Evolutionary conservation across 1,140 invertebrate species (phyloP).

Genomic region (Magallana angulata): DNA sequence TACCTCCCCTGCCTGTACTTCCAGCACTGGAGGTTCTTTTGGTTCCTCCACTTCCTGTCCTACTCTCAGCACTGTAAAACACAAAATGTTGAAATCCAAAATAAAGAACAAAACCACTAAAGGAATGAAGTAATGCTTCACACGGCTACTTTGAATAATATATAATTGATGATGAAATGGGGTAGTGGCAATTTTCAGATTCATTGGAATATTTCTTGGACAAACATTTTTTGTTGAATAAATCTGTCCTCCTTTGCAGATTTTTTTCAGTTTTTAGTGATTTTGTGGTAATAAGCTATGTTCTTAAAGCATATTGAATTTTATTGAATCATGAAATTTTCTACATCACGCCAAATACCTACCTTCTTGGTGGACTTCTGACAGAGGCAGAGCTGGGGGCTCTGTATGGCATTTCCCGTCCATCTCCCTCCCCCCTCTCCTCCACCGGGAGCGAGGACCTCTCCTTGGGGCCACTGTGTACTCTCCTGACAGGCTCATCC

Average conservation of each 20-base stretch:
- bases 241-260: no score
- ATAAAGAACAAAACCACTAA: no score
- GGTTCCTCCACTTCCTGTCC: conserved; percentile 68
- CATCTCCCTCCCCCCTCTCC: conserved; percentile 73
- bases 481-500: conserved; percentile 44
- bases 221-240: no score
- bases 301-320: no score
- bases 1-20: conserved; percentile 65
- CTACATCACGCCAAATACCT: not conserved
- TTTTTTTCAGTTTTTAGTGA: no score
- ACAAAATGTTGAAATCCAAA: not conserved
- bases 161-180: no score
- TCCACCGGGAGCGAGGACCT: conserved; percentile 62
- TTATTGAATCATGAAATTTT: not conserved
- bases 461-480: conserved; percentile 72
- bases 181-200: no score
- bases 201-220: no score
- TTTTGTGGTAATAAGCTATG: no score
- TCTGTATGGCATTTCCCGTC: conserved; percentile 66
- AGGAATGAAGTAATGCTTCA: no score
- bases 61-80: conserved; percentile 39
- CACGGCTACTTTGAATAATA: no score
- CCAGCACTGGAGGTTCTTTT: conserved; percentile 73
- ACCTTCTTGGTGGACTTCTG: conserved; percentile 63
- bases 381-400: conserved; percentile 63